These are phyloP conservation scores for Psylliodes chrysocephalus DNA, from an alignment of 2,888 invertebrate species.

Conservation along the genomic window DNA sequence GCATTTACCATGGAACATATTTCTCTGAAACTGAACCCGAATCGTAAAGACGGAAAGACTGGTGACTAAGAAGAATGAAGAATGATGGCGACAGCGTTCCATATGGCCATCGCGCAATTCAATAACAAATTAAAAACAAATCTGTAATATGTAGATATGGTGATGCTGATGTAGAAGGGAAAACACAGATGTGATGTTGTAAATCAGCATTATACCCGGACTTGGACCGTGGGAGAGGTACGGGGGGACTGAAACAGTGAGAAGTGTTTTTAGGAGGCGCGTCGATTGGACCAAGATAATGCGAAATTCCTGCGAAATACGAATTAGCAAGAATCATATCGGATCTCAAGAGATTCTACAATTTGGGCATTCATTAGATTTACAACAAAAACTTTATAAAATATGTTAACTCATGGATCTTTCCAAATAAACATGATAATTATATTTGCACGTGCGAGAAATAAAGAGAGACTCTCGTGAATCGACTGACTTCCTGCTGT, in stretches of 20 bases:
- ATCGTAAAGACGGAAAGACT: conserved; percentile 6
- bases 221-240: conserved; percentile 34
- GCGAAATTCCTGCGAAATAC: not conserved
- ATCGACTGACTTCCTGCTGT: too few relatives aligned
- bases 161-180: conserved; percentile 50
- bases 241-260: conserved; percentile 43
- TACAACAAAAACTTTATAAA: too few relatives aligned
- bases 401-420: too few relatives aligned
- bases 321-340: too few relatives aligned
- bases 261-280: conserved; percentile 46
- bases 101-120: conserved; percentile 42
- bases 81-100: conserved; percentile 31
- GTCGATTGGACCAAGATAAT: conserved; percentile 38
- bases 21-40: not conserved
- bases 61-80: conserved; percentile 24
- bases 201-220: conserved; percentile 55
- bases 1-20: too few relatives aligned
- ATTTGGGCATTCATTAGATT: too few relatives aligned
- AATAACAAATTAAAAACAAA: conserved; percentile 57
- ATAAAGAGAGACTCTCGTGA: too few relatives aligned
- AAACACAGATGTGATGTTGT: conserved; percentile 65
- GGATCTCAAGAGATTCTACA: too few relatives aligned
- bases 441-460: too few relatives aligned
- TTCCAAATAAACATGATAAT: too few relatives aligned
- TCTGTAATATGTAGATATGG: conserved; percentile 56